Base-by-base conservation (phyloP, 2,888 invertebrate species). In the Cataglyphis altisquamis region DNA sequence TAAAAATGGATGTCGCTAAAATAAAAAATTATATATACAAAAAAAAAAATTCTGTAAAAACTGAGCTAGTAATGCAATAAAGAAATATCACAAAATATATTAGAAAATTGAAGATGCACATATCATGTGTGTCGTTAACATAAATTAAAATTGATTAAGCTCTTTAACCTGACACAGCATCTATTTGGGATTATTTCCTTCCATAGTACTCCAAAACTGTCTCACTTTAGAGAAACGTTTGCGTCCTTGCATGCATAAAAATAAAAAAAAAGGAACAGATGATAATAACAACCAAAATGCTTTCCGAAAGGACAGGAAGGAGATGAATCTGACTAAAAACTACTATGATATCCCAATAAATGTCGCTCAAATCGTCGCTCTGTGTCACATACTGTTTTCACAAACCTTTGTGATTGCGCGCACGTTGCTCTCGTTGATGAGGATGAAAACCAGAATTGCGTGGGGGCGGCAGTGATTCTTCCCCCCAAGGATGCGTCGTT, bases 181-280 rank as follows among this genome's bases (percentile, higher is more conserved):
- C 84, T 92, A 93, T 90, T 93, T 93, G 88, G 87, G 72, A 90
- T 91, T 91, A 92, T 94, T 94, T 85, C 94, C 94, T 88, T 94
- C 94, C 94, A 94, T 93, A 87, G 94, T 94, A 90, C 94, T 94
- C 94, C 94, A 94, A 94, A 94, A 94, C 82, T 94, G 94, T 90
- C 93, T 92, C 90, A 94, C 94, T 94, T 94, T 94, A 80, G 94
- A 94, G 91, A 94, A 94, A 89, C 93, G 94, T 88, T 94, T 94
- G 93, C 94, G 94, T 94, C 94, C 94, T 94, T 93, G 91, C 91
- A 92, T 93, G 93, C 93, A 90, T 86, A 86, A 88, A 89, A 86
- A 57, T 39, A 55, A 45, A 88, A 75, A 75, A 83, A 80, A 84
- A 67, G 55, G 74, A 64, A 52, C 36, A 90, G 55, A 88, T 83